Percentiles rank a stretch among this genome's conserved stretches.
Conservation (phyloP, 2,888 invertebrate genomes). For the Cryptocheilus praepositus region DNA sequence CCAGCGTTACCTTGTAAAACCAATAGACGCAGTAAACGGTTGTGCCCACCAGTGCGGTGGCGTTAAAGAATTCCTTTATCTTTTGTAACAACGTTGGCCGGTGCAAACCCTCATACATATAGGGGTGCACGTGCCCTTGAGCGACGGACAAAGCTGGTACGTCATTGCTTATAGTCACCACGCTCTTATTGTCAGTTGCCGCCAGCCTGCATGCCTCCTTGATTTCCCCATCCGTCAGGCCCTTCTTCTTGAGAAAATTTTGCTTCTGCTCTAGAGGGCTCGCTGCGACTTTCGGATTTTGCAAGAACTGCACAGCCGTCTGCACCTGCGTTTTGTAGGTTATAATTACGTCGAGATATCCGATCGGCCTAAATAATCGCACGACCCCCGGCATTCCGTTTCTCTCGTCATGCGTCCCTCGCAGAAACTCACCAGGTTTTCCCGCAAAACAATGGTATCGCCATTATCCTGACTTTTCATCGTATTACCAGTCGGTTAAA, state of each 20-base stretch:
- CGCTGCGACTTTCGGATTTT: slow-evolving; percentile 88
- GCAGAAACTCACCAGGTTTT: slow-evolving; percentile 65
- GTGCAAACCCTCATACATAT: slow-evolving; percentile 52
- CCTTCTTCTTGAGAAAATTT: slow-evolving; percentile 86
- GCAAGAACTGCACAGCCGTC: slow-evolving; percentile 90
- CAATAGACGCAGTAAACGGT: slow-evolving; percentile 87
- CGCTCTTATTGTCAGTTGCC: slow-evolving; percentile 40
- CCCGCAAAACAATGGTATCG: slow-evolving; percentile 59
- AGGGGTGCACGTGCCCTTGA: slow-evolving; percentile 50
- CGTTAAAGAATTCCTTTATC: slow-evolving; percentile 83
- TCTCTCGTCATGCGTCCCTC: slow-evolving; percentile 26
- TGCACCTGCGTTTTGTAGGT: slow-evolving; percentile 78
- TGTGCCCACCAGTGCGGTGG: slow-evolving; percentile 85
- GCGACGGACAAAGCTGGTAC: slow-evolving; percentile 65
- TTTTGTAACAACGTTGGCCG: slow-evolving; percentile 75
- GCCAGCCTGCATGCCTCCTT: slow-evolving; percentile 84
- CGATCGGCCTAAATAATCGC: neutral
- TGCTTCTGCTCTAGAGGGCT: slow-evolving; percentile 87
- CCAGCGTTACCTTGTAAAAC: slow-evolving; percentile 83
- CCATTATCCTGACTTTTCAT: slow-evolving; percentile 64
- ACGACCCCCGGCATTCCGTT: neutral
- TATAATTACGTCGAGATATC: neutral
- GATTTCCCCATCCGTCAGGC: slow-evolving; percentile 85
- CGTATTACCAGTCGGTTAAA: neutral
- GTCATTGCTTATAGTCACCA: slow-evolving; percentile 46